These are phyloP conservation scores for Gari tellinella DNA, from an alignment of 2,888 invertebrate genomes.

Conservation along the genomic window DNA sequence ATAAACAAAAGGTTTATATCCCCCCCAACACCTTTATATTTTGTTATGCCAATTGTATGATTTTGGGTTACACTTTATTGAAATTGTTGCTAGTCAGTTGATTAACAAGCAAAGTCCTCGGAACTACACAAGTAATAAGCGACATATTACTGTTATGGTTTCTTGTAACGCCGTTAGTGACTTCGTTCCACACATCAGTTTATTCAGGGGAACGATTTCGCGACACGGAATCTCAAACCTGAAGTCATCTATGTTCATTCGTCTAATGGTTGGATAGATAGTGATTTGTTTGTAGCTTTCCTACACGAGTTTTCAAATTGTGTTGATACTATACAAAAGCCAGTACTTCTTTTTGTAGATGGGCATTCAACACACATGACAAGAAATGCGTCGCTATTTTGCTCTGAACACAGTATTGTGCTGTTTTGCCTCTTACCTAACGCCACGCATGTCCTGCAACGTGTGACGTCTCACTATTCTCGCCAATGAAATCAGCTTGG, in stretches of 20 bases:
- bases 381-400: constrained; percentile 14
- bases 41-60: no score
- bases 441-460: constrained; percentile 43
- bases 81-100: no score
- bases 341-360: constrained; percentile 44
- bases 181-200: constrained; percentile 1
- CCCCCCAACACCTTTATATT: no score
- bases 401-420: constrained; percentile 30
- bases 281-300: no score
- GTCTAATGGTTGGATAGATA: constrained; percentile 41
- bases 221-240: constrained; percentile 22
- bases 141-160: constrained; percentile 47
- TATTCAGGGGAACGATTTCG: constrained; percentile 45
- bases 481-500: constrained; percentile 45
- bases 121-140: constrained; percentile 17
- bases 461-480: constrained; percentile 42
- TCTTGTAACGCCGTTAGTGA: constrained; percentile 26
- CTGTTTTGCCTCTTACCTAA: constrained; percentile 42
- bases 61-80: no score
- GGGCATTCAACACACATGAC: constrained; percentile 40
- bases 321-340: constrained; percentile 9
- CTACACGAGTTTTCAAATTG: constrained; percentile 10
- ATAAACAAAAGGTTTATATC: not conserved
- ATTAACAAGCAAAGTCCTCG: no score
- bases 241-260: constrained; percentile 29